Percentiles rank a stretch among this genome's conserved stretches.
These are phyloP conservation scores for Turritopsis rubra DNA, from an alignment of 30 jellyfish, hydroid and myxozoan genomes.

Conservation along the genomic window DNA sequence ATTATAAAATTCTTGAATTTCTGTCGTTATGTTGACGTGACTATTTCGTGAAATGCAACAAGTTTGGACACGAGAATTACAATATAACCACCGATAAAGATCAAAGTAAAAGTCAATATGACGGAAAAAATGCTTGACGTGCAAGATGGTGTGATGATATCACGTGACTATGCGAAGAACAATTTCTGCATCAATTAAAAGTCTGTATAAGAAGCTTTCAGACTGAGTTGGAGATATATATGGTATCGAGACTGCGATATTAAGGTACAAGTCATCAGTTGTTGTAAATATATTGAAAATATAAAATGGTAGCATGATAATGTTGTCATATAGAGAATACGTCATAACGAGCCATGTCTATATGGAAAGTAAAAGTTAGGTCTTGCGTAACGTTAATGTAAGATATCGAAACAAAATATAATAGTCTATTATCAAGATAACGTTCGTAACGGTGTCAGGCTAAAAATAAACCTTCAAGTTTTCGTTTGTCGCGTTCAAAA, in stretches of 20 bases:
- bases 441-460: not conserved
- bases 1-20: not conserved
- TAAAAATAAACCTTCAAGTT: not conserved
- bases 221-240: not conserved
- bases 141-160: not conserved
- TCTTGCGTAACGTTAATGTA: not conserved
- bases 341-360: not conserved
- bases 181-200: not conserved
- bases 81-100: not conserved
- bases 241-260: not conserved
- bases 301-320: not conserved
- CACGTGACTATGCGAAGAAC: not conserved
- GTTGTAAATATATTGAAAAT: not conserved
- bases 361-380: not conserved
- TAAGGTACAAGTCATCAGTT: not conserved
- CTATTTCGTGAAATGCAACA: no score
- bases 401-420: not conserved
- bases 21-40: no score
- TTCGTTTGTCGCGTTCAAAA: not conserved
- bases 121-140: not conserved
- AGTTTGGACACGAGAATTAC: no score
- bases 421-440: not conserved
- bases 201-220: not conserved
- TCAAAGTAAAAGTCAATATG: not conserved
- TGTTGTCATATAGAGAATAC: not conserved